Conservation (phyloP, 2,113 vertebrate species). For the Alligator sinensis region DNA sequence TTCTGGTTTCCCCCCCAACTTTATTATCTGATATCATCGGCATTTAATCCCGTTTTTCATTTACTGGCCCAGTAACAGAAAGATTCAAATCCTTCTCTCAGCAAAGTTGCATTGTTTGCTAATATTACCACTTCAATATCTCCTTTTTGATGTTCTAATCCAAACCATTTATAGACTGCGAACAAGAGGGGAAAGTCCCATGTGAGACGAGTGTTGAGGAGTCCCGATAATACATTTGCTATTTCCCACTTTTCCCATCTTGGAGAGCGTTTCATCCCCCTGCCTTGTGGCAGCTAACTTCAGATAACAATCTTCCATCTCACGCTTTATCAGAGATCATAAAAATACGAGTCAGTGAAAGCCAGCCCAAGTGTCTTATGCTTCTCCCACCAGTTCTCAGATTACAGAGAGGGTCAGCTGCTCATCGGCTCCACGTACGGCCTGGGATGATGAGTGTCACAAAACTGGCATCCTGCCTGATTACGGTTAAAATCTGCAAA, state of each 20-base stretch:
- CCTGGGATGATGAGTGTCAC: background rate
- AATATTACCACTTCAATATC: background rate
- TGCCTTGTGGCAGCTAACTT: background rate
- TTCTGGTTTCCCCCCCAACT: background rate
- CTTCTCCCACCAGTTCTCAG: accelerated
- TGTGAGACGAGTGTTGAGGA: constrained; percentile 11
- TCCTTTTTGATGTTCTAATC: background rate
- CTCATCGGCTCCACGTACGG: background rate
- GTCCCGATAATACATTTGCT: background rate
- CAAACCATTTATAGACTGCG: background rate
- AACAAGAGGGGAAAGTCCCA: constrained; percentile 3
- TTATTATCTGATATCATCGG: constrained; percentile 27
- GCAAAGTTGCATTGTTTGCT: background rate
- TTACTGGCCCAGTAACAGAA: constrained; percentile 21
- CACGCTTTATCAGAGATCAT: background rate
- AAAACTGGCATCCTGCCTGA: background rate
- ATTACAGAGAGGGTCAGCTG: background rate
- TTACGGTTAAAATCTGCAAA: background rate
- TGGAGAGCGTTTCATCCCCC: background rate
- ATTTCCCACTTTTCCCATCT: background rate
- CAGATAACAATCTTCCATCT: constrained; percentile 1
- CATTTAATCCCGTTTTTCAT: background rate
- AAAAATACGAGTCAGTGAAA: background rate
- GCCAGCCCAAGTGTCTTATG: accelerated
- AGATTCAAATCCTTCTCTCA: background rate